Conservation (phyloP, 2,113 vertebrate genomes). For the Atlantisia rogersi region DNA sequence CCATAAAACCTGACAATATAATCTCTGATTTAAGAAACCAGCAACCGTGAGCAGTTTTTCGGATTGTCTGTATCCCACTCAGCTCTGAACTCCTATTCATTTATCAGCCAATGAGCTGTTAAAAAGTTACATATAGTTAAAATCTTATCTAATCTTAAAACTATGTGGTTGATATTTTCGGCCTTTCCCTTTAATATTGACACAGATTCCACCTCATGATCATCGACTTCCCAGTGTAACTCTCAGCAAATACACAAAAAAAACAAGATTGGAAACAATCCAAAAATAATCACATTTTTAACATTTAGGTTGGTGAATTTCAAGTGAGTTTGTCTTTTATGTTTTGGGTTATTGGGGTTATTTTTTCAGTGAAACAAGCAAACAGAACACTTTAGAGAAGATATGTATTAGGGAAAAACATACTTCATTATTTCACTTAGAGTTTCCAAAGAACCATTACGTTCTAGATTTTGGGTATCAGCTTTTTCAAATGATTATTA, state of each 20-base stretch:
- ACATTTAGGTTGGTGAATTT: not conserved
- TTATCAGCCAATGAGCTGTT: conserved; percentile 2
- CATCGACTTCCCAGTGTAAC: not conserved
- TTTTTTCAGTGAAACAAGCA: not conserved
- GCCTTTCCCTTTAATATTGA: not conserved
- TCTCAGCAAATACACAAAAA: not conserved
- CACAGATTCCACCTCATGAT: not conserved
- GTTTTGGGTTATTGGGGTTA: not conserved
- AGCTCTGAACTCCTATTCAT: not conserved
- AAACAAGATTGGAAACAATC: not conserved
- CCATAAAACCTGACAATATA: not conserved
- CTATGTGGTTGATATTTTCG: not conserved
- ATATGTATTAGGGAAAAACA: not conserved
- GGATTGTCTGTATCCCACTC: not conserved
- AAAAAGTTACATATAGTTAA: not conserved
- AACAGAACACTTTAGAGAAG: not conserved
- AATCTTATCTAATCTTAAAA: not conserved
- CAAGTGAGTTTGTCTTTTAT: not conserved
- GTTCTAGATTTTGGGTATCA: not conserved
- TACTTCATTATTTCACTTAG: not conserved
- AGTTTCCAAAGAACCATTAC: not conserved
- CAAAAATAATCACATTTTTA: not conserved
- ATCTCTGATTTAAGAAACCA: not conserved
- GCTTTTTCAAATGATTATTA: not conserved
- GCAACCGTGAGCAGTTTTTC: not conserved